phyloP scores from a whole-genome alignment of 2,113 vertebrate genomes.

The Coracopsis vasa region DNA sequence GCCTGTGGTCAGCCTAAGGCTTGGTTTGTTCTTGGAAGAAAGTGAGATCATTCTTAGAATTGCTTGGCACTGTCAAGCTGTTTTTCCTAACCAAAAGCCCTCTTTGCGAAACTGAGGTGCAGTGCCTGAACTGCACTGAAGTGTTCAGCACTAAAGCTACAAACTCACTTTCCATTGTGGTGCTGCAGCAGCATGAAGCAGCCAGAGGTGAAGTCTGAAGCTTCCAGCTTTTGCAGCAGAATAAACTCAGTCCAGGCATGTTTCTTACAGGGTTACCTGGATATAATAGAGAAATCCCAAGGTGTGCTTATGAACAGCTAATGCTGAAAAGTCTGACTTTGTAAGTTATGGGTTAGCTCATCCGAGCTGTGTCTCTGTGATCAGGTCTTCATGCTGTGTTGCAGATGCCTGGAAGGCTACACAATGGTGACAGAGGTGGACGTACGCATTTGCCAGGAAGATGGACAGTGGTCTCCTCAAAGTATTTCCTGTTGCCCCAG shows the following conservation, averaged over 20 bases:
- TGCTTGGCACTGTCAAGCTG: background rate
- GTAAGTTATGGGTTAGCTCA: background rate
- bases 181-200: background rate
- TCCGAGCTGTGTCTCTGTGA: background rate
- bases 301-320: background rate
- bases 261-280: background rate
- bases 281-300: background rate
- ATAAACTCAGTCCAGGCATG: background rate
- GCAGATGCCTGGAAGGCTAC: conserved; percentile 91
- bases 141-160: background rate
- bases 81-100: background rate
- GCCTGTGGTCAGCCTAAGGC: background rate
- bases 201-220: background rate
- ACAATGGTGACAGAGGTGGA: conserved; percentile 71
- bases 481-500: conserved; percentile 79
- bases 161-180: background rate
- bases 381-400: conserved; percentile 36
- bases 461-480: conserved; percentile 88
- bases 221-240: background rate
- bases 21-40: background rate
- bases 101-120: background rate
- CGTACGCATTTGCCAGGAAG: conserved; percentile 81
- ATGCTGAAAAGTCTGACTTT: background rate
- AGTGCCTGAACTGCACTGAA: background rate
- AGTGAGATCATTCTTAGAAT: background rate